Base-by-base conservation (phyloP, 2,113 vertebrate species). In the Fukomys damarensis region DNA sequence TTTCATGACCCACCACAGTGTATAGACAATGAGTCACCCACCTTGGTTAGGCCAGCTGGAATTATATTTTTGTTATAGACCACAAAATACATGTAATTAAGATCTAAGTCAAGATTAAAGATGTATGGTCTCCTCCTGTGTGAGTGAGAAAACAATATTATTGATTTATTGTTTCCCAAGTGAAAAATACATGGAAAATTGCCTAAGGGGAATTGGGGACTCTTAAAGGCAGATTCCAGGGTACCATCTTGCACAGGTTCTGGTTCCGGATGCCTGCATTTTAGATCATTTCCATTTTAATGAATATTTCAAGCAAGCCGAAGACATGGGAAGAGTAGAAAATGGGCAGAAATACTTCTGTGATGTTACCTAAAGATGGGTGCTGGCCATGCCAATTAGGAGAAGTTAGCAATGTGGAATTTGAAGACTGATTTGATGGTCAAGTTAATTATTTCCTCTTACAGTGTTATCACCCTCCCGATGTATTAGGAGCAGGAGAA, bases 391-490 rank as follows among this genome's bases (percentile, higher is more conserved):
- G 41, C 49, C 38, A 76, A 7, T 86, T 68, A 77, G 28, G 17
- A 43, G 26, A 38, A 11, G 46, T 76, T 68, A 95, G 43, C 41
- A 63, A 26, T 13, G 17, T 0, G 46, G 61, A 82, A 54, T 38
- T 49, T 86, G 61, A 83, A 32, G 49, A 54, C 26, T 20, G 72
- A 83, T 93, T 95, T 59, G 61, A 89, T 70, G 32, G 22, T 74
- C 61, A 79, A 85, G 66, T 65, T 77, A 82, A 94, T 63, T 68
- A 83, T 95, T 93, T 96, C 54, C 35, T 82, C 7, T 77, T 38
- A 32, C 13, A 22, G 28, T 0, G 16, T 43, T 95, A 65, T 86
- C 52, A 6, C 41, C 10, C 28, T 17, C 74, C 86, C 92, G 24
- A 54, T 76, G 28, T 91, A 20, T 65, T 41, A 86, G 49, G 32